Percentiles rank a stretch among this genome's conserved stretches.
Conservation (phyloP, 1,140 invertebrate genomes). For the Ridgeia piscesae region DNA sequence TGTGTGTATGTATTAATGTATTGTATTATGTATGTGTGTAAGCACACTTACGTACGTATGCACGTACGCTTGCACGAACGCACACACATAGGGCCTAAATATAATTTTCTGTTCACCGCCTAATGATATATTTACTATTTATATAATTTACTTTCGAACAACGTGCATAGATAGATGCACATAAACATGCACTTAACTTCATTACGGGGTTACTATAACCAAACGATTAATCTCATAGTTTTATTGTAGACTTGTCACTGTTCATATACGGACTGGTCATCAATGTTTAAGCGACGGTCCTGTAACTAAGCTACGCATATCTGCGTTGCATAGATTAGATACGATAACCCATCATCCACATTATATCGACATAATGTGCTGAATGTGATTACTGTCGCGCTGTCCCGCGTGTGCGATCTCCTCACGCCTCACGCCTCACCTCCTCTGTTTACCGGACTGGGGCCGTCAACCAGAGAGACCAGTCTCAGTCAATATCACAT, state of each 20-base stretch:
- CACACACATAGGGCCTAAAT: no score
- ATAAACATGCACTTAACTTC: neutral
- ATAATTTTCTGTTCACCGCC: no score
- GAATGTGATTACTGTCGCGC: neutral
- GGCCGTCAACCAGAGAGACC: neutral
- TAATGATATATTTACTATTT: no score
- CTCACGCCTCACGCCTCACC: neutral
- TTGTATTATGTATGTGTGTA: no score
- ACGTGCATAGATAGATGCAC: neutral
- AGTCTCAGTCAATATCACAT: neutral
- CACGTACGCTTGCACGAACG: no score
- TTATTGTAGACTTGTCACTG: neutral
- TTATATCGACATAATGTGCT: neutral
- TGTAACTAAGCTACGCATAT: neutral
- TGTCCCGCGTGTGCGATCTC: neutral
- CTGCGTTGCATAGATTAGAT: neutral
- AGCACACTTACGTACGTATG: no score
- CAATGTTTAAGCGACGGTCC: neutral
- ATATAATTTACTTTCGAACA: no score
- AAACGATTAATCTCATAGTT: neutral
- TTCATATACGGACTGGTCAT: neutral
- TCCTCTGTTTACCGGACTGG: neutral
- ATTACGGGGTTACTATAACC: neutral
- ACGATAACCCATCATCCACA: neutral
- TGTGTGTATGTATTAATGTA: no score